A percentile compares a stretch with the other conserved stretches of the same genome.
phyloP scores from a whole-genome alignment of 2,888 invertebrate genomes.

The Thyatira batis region DNA sequence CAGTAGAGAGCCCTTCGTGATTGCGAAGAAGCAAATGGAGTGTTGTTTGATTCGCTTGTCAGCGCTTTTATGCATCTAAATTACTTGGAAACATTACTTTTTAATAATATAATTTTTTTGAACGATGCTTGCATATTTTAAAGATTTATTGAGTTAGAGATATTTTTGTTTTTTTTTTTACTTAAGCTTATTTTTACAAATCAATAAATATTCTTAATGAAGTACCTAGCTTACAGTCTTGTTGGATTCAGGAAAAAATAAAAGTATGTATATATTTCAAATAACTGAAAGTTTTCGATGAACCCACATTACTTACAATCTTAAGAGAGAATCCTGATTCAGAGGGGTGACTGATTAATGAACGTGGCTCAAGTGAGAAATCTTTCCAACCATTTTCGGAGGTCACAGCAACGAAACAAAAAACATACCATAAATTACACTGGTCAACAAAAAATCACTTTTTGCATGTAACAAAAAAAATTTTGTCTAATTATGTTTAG shows the following conservation, averaged over 20 bases:
- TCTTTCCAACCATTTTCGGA: neutral
- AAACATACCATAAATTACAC: neutral
- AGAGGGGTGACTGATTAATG: neutral
- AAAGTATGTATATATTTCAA: neutral
- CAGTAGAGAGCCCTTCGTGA: slow-evolving; percentile 36
- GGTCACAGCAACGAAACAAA: neutral
- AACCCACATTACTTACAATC: neutral
- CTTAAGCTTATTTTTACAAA: too few relatives aligned
- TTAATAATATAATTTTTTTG: neutral
- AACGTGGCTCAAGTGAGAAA: neutral
- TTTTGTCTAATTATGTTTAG: too few relatives aligned
- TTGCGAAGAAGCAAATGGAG: slow-evolving; percentile 31
- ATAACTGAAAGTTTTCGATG: neutral
- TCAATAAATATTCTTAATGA: too few relatives aligned
- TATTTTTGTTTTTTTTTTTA: neutral
- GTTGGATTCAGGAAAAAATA: too few relatives aligned
- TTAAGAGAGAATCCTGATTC: neutral
- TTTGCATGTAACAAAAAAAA: too few relatives aligned
- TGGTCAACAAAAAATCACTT: too few relatives aligned
- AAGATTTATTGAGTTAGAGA: neutral
- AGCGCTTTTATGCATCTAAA: slow-evolving; percentile 44
- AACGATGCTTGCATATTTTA: neutral
- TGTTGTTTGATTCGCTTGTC: slow-evolving; percentile 51
- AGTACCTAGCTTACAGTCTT: too few relatives aligned
- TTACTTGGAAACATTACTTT: slow-evolving; percentile 12